Percentiles rank a stretch among this genome's conserved stretches.
Evolutionary conservation across 2,113 vertebrate genomes (phyloP).

Genomic region (Salvator merianae): DNA sequence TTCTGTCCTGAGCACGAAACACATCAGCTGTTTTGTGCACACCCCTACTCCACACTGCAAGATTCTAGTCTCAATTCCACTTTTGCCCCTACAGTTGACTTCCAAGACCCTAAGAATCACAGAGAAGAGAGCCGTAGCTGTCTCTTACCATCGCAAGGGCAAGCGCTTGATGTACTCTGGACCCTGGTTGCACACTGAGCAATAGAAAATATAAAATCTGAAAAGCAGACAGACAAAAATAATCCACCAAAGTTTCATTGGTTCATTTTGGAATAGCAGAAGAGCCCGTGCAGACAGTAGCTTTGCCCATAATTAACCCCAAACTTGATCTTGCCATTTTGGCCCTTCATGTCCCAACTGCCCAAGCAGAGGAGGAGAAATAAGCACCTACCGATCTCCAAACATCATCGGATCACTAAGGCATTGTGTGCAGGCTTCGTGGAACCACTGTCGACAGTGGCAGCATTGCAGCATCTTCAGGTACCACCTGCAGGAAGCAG

Average conservation of each 20-base stretch:
- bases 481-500: slow-evolving; percentile 84
- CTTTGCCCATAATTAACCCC: no score
- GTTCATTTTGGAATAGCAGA: neutral
- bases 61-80: no score
- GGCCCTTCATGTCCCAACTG: neutral
- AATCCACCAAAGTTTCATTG: no score
- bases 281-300: no score
- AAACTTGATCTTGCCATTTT: neutral
- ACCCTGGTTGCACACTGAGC: slow-evolving; percentile 91
- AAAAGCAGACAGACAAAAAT: neutral
- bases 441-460: slow-evolving; percentile 94
- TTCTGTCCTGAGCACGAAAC: no score
- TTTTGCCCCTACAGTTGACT: neutral
- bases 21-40: no score
- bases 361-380: neutral
- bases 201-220: slow-evolving; percentile 95
- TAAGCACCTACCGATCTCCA: slow-evolving; percentile 84
- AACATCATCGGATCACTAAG: slow-evolving; percentile 94
- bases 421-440: slow-evolving; percentile 96
- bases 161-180: slow-evolving; percentile 90
- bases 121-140: neutral
- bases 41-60: no score
- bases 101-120: neutral
- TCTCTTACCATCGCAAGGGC: slow-evolving; percentile 86
- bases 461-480: slow-evolving; percentile 97